Evolutionary conservation across 2,888 invertebrate genomes (phyloP), one percentile per base, ranked within the genome.

Genomic region (Hemaris fuciformis): DNA sequence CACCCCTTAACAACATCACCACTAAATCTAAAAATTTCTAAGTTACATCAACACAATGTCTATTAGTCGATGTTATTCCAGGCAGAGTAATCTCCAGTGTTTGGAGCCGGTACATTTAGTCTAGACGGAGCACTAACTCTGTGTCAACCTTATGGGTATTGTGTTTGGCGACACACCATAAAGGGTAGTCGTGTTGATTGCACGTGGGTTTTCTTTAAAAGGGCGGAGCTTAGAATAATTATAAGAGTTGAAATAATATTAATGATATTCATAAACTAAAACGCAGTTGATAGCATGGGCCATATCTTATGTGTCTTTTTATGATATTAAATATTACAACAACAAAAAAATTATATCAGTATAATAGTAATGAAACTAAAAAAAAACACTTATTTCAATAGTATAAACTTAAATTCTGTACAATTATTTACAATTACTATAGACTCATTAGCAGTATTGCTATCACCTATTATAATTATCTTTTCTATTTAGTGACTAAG

Each of bases 81-180:
- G 41, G 48, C 41, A 65, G 61, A 46, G 15, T 65, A 68, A 64
- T 67, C 53, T 60, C 59, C 63, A 42, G 43, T 57, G 23, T 48
- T 34, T 59, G 45, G 27, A 23, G 34, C 18, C 46, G 15, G 22
- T 43, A 15, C 43, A 27, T 46, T 46, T 31, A 31, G 45, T 59
- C 45, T 45, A 38, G 59, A 60, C 60, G 27, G 8, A 41, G 38
- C 48, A 60, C 60, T 60, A 53, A 46, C 76, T 80, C 75, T 81
- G 70, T 76, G 79, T 75, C 71, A 74, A 76, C 78, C 53, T 43
- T 68, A 66, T 59, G 67, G 62, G 57, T 74, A 71, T 78, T 76
- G 73, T 76, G 77, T 80, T 81, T 75, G 74, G 59, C 63, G 64
- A 71, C 60, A 62, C 46, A 59, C 75, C 78, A 75, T 81, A 76